phyloP scores from a whole-genome alignment of 2,888 invertebrate species.

The Andrena dorsata region DNA sequence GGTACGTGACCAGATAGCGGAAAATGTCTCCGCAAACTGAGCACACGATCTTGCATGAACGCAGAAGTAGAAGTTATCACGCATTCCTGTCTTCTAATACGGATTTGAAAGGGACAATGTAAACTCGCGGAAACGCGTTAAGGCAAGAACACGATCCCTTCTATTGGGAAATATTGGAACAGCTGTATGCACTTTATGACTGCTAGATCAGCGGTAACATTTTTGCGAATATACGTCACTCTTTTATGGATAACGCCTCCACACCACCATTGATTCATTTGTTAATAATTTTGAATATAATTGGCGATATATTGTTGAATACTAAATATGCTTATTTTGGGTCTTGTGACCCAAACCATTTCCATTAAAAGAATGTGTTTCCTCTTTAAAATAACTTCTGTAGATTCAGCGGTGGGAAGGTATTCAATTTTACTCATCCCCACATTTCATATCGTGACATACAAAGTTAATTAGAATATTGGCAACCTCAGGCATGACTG shows the following conservation, averaged over 20 bases:
- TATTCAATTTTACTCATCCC: background rate
- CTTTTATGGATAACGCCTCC: background rate
- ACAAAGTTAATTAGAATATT: conserved; percentile 16
- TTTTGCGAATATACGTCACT: background rate
- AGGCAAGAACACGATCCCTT: background rate
- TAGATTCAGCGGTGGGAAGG: too few relatives aligned
- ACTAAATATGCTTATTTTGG: too few relatives aligned
- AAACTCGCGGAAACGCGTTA: background rate
- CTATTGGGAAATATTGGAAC: background rate
- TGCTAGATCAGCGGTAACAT: background rate
- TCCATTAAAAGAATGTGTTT: too few relatives aligned
- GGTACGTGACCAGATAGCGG: conserved; percentile 6
- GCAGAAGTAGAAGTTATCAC: background rate
- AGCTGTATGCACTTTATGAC: background rate
- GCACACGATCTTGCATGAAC: background rate
- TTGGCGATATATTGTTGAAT: too few relatives aligned
- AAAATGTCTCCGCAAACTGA: background rate
- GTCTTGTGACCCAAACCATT: too few relatives aligned
- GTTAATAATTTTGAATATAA: too few relatives aligned
- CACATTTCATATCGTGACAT: background rate
- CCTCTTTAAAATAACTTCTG: too few relatives aligned
- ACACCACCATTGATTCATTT: too few relatives aligned
- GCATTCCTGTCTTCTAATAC: background rate
- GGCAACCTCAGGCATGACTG: background rate
- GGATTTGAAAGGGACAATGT: background rate